These are phyloP conservation scores for Zaprionus lineosus DNA, from an alignment of 2,888 invertebrate species.

Conservation along the genomic window DNA sequence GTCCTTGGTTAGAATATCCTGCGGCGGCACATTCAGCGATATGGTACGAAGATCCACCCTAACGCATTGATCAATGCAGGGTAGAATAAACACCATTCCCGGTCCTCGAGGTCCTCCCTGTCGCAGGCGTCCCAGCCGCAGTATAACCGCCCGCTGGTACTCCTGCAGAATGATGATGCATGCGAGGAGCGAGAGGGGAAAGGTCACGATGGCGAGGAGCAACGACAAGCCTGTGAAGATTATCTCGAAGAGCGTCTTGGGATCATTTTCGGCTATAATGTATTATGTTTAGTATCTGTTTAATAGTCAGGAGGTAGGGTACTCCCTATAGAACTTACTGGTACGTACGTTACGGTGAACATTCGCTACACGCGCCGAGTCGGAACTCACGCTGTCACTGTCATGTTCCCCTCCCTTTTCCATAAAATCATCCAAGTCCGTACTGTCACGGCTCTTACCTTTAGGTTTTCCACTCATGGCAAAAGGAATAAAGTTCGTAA, in stretches of 20 bases:
- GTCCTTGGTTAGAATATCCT: constrained; percentile 91
- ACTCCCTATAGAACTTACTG: no score
- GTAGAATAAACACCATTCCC: constrained; percentile 85
- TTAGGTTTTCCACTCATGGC: background rate
- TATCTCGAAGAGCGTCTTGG: constrained; percentile 37
- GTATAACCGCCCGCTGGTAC: constrained; percentile 86
- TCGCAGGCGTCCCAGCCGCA: constrained; percentile 84
- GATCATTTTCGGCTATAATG: constrained; percentile 40
- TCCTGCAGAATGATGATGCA: constrained; percentile 84
- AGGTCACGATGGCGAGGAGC: constrained; percentile 60
- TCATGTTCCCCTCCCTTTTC: background rate
- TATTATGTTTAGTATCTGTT: background rate
- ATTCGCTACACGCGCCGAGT: constrained; percentile 7
- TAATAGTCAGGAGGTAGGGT: no score
- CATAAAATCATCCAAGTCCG: background rate
- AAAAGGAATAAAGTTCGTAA: no score
- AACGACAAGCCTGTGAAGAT: constrained; percentile 58
- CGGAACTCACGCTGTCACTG: constrained; percentile 21
- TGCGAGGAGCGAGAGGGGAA: constrained; percentile 72
- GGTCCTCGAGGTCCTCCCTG: constrained; percentile 84
- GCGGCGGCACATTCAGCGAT: constrained; percentile 86
- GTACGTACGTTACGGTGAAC: constrained; percentile 47
- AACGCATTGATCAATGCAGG: constrained; percentile 85
- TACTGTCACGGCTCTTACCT: background rate
- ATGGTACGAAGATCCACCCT: constrained; percentile 85